Conservation (phyloP, 2,888 invertebrate genomes). For the Acronicta aceris region DNA sequence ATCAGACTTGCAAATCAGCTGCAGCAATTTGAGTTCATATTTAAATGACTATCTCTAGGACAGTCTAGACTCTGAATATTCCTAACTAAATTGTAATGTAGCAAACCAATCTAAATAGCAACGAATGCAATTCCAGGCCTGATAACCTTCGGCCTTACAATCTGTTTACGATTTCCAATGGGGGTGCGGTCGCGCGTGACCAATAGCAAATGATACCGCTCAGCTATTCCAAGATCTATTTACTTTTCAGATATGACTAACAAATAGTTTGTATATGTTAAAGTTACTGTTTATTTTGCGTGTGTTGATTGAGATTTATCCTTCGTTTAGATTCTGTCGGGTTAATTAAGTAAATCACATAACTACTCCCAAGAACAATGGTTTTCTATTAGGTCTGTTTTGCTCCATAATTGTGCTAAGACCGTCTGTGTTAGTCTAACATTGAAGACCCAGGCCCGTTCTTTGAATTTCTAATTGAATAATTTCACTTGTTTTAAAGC, state of each 20-base stretch:
- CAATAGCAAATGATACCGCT: conserved; percentile 22
- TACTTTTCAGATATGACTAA: conserved; percentile 1
- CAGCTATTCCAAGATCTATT: conserved; percentile 16
- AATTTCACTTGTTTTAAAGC: too few relatives aligned
- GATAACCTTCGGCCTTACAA: conserved; percentile 51
- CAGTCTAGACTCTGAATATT: not conserved
- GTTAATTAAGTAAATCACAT: too few relatives aligned
- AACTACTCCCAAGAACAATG: too few relatives aligned
- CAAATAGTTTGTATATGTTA: not conserved
- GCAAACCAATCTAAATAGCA: conserved; percentile 13
- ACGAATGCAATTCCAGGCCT: conserved; percentile 42
- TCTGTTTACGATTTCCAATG: conserved; percentile 29
- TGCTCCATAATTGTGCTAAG: too few relatives aligned
- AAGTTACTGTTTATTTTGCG: not conserved
- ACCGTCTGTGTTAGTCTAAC: too few relatives aligned
- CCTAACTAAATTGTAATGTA: not conserved
- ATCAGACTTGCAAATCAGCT: too few relatives aligned
- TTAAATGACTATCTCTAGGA: not conserved
- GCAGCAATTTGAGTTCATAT: too few relatives aligned
- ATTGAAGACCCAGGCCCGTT: too few relatives aligned
- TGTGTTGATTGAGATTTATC: too few relatives aligned
- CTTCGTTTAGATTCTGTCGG: too few relatives aligned
- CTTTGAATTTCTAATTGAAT: too few relatives aligned
- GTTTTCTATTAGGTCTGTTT: too few relatives aligned
- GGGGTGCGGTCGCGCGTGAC: conserved; percentile 43